Conservation (phyloP, 2,797 vertebrate species). For the Yasuhikotakia modesta region DNA sequence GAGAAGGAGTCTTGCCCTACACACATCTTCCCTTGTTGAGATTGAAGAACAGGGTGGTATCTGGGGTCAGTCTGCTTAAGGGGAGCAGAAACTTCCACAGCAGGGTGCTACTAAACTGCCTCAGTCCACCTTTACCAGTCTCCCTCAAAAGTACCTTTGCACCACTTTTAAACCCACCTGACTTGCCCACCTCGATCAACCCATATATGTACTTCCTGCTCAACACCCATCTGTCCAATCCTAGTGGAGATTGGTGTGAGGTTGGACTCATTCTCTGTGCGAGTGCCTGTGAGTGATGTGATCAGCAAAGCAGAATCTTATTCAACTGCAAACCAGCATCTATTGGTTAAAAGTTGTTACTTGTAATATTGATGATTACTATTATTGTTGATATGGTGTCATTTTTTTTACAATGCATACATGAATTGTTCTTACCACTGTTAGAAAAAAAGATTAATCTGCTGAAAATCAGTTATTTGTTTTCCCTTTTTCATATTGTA, state of each 20-base stretch:
- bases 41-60: constrained; percentile 55
- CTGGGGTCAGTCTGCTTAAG: constrained; percentile 81
- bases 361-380: constrained; percentile 69
- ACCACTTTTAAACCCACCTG: too few relatives aligned
- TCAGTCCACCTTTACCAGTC: constrained; percentile 62
- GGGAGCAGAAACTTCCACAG: constrained; percentile 82
- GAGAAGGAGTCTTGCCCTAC: neutral
- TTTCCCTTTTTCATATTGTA: constrained; percentile 51
- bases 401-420: constrained; percentile 61
- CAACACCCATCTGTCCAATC: neutral
- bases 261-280: constrained; percentile 24
- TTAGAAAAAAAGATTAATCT: constrained; percentile 50
- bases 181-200: neutral
- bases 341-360: constrained; percentile 67
- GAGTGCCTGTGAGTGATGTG: constrained; percentile 51
- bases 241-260: constrained; percentile 27
- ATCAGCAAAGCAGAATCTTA: constrained; percentile 70
- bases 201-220: neutral
- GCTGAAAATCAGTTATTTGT: constrained; percentile 42
- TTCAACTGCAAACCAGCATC: constrained; percentile 69
- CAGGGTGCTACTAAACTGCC: constrained; percentile 82
- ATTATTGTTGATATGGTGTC: constrained; percentile 74
- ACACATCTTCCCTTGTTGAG: constrained; percentile 9
- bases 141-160: constrained; percentile 17
- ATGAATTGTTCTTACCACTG: constrained; percentile 65